Conservation (phyloP, 2,888 invertebrate genomes). For the Meganola albula region DNA sequence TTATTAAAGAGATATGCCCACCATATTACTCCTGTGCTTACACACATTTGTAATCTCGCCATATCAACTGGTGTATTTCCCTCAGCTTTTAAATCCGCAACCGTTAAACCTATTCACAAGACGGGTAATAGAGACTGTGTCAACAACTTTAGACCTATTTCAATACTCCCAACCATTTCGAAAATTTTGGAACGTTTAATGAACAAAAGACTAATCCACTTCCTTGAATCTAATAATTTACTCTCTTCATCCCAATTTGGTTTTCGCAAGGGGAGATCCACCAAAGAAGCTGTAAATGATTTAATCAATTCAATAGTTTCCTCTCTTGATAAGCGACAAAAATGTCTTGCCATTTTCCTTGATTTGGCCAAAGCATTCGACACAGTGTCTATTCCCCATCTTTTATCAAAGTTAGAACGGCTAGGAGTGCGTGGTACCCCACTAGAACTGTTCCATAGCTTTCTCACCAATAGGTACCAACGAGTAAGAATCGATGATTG, state of each 20-base stretch:
- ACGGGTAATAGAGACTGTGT: slow-evolving; percentile 5
- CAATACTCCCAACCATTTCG: slow-evolving; percentile 4
- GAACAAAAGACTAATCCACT: slow-evolving; percentile 5
- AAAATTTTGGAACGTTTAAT: slow-evolving; percentile 8
- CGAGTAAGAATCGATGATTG: neutral
- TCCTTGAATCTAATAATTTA: neutral
- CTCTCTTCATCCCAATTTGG: slow-evolving; percentile 1
- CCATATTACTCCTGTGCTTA: no score
- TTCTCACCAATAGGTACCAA: slow-evolving; percentile 1
- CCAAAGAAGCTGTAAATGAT: slow-evolving; percentile 3
- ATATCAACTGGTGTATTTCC: no score
- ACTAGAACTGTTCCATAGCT: no score
- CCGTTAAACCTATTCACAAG: slow-evolving; percentile 9
- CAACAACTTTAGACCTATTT: slow-evolving; percentile 8
- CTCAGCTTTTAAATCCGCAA: no score
- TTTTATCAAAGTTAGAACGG: slow-evolving; percentile 1
- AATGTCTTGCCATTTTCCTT: slow-evolving; percentile 5
- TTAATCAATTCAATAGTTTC: slow-evolving; percentile 1
- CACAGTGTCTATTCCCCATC: no score
- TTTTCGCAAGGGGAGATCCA: slow-evolving; percentile 2
- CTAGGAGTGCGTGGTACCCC: slow-evolving; percentile 1
- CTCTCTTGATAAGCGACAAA: slow-evolving; percentile 4
- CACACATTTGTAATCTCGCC: no score
- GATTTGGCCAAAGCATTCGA: slow-evolving; percentile 6
- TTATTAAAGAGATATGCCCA: no score